Evolutionary conservation across 1,140 invertebrate species (phyloP), one percentile per base, ranked within the genome.

Genomic region (Wasmannia auropunctata): DNA sequence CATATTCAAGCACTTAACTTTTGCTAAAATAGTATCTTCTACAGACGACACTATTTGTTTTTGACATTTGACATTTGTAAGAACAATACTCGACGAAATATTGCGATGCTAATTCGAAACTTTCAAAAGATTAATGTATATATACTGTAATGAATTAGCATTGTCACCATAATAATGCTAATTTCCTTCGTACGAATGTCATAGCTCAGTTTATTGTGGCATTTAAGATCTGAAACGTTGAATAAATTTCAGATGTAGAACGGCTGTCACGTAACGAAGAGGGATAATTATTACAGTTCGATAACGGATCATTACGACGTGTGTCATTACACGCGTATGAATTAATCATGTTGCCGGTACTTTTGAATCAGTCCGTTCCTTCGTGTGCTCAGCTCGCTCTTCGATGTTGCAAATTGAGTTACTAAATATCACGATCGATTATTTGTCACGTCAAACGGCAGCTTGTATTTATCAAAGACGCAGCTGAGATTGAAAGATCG

Each of bases 241-340:
- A 58, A 83, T 74, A 83, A 72, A 83, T 74, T 83, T 83, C 28
- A 74, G n/a, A 46, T 74, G 37, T 54, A 31, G 34, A 80, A 69
- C 69, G 46, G 79, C 79, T 83, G 51, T 60, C 67, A 58, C n/a
- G 46, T 3, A 31, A 54, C 16, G 34, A 56, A 81, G 34, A 43
- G 37, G 19, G 40, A 74, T 60, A 46, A 83, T 74, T 83, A 72
- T 60, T 43, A 72, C 51, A 11, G 62, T 40, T 40, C 49, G 77
- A 80, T 83, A 83, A 72, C 19, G 37, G 40, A 83, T 60, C 28
- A 72, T 83, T 83, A 60, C 25, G 63, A 80, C n/a, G n/a, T 58
- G 37, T 74, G 37, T 83, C 79, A 74, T 58, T 74, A 60, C 37
- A 63, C 37, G 22, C 37, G 22, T 40, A 72, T 74, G 37, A 83